A percentile compares a stretch with the other conserved stretches of the same genome.
These are phyloP conservation scores for Mechanitis messenoides DNA, from an alignment of 2,888 invertebrate species.

Conservation along the genomic window DNA sequence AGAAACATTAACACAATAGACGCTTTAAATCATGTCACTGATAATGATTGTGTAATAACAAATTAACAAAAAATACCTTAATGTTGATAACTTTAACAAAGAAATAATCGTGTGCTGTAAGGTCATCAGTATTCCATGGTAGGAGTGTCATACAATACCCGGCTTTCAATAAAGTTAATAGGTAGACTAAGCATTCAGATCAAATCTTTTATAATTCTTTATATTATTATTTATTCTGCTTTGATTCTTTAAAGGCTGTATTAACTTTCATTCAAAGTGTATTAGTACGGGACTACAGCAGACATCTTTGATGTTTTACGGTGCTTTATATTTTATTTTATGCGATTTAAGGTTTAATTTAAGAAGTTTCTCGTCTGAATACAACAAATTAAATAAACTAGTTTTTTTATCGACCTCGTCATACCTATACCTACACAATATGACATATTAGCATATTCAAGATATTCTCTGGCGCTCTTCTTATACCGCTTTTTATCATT, in stretches of 20 bases:
- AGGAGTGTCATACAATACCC: slow-evolving; percentile 24
- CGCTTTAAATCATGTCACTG: too few species aligned
- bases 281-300: slow-evolving; percentile 2
- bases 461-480: too few species aligned
- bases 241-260: slow-evolving; percentile 10
- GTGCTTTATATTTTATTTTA: not conserved
- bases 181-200: slow-evolving; percentile 9
- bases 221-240: too few species aligned
- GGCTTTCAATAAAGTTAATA: slow-evolving; percentile 13
- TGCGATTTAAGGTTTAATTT: not conserved
- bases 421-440: too few species aligned
- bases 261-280: slow-evolving; percentile 11
- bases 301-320: not conserved
- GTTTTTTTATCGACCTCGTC: too few species aligned
- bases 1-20: too few species aligned
- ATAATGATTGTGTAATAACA: too few species aligned
- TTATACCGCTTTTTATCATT: too few species aligned
- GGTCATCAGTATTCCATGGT: slow-evolving; percentile 30
- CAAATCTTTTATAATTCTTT: slow-evolving; percentile 14
- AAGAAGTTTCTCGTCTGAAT: not conserved
- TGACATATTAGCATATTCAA: too few species aligned
- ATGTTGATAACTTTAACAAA: not conserved
- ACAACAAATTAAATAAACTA: too few species aligned
- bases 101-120: slow-evolving; percentile 20
- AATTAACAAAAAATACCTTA: too few species aligned